These are phyloP conservation scores for Pipistrellus pipistrellus DNA, from an alignment of 2,797 vertebrate species.

Conservation along the genomic window DNA sequence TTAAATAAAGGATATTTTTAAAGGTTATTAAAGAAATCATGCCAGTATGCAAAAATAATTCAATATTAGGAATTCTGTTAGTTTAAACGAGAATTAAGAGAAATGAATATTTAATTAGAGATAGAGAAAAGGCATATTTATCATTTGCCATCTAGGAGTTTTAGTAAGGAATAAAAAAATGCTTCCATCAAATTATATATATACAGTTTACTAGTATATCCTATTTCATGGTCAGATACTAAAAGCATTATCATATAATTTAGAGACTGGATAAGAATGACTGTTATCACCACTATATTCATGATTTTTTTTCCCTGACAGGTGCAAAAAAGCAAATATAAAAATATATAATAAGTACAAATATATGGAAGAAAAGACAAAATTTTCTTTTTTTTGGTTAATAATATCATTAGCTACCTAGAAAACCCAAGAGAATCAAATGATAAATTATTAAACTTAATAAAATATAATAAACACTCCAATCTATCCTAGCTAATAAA, in stretches of 20 bases:
- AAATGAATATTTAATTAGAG: conserved; percentile 52
- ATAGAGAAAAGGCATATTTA: background rate
- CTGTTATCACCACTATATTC: background rate
- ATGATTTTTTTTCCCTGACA: conserved; percentile 34
- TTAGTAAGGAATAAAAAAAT: conserved; percentile 55
- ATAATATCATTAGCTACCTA: conserved; percentile 24
- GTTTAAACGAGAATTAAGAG: conserved; percentile 58
- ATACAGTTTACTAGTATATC: conserved; percentile 1
- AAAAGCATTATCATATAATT: background rate
- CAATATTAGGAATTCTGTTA: conserved; percentile 26
- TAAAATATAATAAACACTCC: conserved; percentile 43
- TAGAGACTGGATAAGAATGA: conserved; percentile 35
- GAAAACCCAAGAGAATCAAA: conserved; percentile 46
- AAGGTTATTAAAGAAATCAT: conserved; percentile 35
- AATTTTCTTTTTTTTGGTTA: background rate
- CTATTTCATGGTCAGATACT: conserved; percentile 35
- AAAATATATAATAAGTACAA: conserved; percentile 52
- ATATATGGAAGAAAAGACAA: conserved; percentile 21
- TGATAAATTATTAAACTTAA: conserved; percentile 19
- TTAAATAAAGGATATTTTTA: conserved; percentile 62
- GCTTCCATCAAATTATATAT: conserved; percentile 47
- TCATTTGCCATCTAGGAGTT: background rate
- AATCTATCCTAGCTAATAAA: background rate
- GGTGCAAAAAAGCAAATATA: conserved; percentile 38
- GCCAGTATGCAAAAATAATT: conserved; percentile 43